A percentile compares a stretch with the other conserved stretches of the same genome.
Conservation (phyloP, 2,888 invertebrate species). For the Rhogogaster chlorosoma region DNA sequence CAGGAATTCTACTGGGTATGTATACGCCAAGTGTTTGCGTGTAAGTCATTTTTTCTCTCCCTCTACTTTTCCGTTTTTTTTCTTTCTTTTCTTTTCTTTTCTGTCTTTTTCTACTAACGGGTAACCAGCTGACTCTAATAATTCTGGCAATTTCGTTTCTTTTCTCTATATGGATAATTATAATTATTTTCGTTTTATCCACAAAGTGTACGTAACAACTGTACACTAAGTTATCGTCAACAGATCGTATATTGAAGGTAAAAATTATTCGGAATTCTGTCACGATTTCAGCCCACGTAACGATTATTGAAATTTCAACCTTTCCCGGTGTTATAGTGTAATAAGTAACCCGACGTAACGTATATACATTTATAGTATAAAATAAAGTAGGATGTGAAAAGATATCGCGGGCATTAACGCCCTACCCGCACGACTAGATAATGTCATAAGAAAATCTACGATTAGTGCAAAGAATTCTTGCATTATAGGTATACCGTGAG, state of each 20-base stretch:
- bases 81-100: background rate
- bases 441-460: constrained; percentile 41
- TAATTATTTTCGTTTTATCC: background rate
- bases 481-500: background rate
- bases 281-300: constrained; percentile 17
- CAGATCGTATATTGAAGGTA: background rate
- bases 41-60: background rate
- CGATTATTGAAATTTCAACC: background rate
- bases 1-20: background rate
- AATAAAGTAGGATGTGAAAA: background rate
- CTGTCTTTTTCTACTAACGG: background rate
- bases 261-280: background rate
- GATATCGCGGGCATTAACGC: constrained; percentile 15
- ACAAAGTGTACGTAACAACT: background rate
- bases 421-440: constrained; percentile 7
- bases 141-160: background rate
- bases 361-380: background rate
- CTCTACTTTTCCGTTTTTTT: too few relatives aligned
- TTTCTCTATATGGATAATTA: background rate
- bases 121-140: background rate
- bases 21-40: background rate
- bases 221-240: background rate
- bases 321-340: background rate
- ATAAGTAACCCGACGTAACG: background rate
- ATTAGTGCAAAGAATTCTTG: constrained; percentile 22